Conservation (phyloP, 2,888 invertebrate genomes). For the Lymantria monacha region DNA sequence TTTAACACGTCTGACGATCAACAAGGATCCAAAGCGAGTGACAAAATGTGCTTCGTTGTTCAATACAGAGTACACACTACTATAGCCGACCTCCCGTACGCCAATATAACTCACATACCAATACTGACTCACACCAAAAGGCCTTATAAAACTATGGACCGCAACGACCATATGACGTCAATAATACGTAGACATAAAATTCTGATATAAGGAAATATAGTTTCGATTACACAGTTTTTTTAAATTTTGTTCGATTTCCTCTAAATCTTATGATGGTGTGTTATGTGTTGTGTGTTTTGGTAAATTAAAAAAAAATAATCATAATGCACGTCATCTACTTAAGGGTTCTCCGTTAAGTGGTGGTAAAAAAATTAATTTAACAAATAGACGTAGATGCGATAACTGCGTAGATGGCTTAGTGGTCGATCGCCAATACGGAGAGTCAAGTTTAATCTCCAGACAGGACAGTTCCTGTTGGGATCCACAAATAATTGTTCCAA, state of each 20-base stretch:
- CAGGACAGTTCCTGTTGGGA: too few relatives aligned
- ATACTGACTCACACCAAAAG: constrained; percentile 50
- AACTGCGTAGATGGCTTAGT: too few relatives aligned
- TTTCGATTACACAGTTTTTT: constrained; percentile 16
- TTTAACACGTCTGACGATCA: constrained; percentile 16
- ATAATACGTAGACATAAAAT: constrained; percentile 37
- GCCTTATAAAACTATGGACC: constrained; percentile 38
- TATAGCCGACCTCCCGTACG: constrained; percentile 33
- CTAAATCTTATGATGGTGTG: too few relatives aligned
- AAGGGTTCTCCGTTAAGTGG: too few relatives aligned
- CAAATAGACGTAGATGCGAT: too few relatives aligned
- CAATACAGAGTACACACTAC: constrained; percentile 41
- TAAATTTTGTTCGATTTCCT: neutral
- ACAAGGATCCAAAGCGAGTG: constrained; percentile 19
- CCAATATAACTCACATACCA: constrained; percentile 54
- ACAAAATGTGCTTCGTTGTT: constrained; percentile 7
- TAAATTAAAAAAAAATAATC: too few relatives aligned
- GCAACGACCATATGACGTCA: constrained; percentile 53
- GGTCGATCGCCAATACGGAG: too few relatives aligned
- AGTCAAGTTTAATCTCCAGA: too few relatives aligned
- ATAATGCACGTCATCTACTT: too few relatives aligned
- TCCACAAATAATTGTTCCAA: too few relatives aligned
- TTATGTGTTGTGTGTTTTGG: too few relatives aligned
- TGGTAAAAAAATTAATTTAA: too few relatives aligned
- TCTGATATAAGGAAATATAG: constrained; percentile 45